Conservation (phyloP, 2,113 vertebrate species). For the Platanista minor region DNA sequence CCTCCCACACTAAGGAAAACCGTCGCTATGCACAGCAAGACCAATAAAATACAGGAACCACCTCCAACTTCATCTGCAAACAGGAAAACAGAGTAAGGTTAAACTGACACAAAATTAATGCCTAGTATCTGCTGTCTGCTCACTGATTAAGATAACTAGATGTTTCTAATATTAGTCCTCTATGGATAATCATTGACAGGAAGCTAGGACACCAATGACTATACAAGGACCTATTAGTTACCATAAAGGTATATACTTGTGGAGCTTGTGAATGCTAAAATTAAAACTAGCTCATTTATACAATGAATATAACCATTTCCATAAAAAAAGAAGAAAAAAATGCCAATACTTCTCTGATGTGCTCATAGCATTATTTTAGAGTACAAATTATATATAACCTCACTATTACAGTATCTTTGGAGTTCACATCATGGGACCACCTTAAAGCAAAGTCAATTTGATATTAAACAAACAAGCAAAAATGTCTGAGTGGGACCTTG, state of each 20-base stretch:
- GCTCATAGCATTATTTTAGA: neutral
- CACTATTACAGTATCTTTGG: neutral
- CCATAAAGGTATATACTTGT: neutral
- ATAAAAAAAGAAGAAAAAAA: neutral
- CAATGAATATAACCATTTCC: neutral
- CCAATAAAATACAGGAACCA: slow-evolving; percentile 91
- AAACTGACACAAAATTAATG: neutral
- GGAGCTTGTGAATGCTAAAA: neutral
- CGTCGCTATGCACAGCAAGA: slow-evolving; percentile 92
- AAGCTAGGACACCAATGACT: neutral
- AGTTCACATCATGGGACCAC: neutral
- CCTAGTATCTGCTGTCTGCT: neutral
- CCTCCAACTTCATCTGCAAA: slow-evolving; percentile 89
- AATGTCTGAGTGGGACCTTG: neutral
- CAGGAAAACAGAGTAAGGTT: neutral
- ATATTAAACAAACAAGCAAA: neutral
- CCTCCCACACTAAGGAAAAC: slow-evolving; percentile 95
- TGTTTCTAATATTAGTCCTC: neutral
- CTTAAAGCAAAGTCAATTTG: neutral
- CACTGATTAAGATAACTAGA: neutral
- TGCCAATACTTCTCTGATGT: neutral
- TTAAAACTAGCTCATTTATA: neutral
- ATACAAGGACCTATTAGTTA: neutral
- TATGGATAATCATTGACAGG: neutral
- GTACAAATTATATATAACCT: neutral